Evolutionary conservation across 2,888 invertebrate genomes (phyloP).

Genomic region (Leptopilina myrica): DNA sequence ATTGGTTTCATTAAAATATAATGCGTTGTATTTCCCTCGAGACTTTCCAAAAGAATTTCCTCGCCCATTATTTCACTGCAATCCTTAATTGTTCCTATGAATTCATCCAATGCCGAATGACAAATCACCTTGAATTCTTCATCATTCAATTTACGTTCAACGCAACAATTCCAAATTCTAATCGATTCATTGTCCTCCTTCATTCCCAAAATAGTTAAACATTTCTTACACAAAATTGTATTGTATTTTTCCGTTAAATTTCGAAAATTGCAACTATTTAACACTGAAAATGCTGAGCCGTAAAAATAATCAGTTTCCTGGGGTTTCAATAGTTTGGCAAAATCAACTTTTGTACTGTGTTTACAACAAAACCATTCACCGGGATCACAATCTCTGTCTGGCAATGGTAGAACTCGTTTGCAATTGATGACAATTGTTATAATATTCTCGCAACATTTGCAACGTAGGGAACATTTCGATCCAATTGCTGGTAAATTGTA

Average conservation of each 20-base stretch:
- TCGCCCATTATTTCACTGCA: constrained; percentile 64
- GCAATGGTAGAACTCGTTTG: constrained; percentile 68
- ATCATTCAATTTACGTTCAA: constrained; percentile 60
- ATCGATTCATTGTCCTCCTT: constrained; percentile 58
- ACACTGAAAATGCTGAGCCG: constrained; percentile 63
- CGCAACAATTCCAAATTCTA: constrained; percentile 71
- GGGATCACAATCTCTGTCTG: constrained; percentile 68
- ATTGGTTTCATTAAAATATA: constrained; percentile 68
- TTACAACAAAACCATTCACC: constrained; percentile 74
- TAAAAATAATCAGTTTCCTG: constrained; percentile 69
- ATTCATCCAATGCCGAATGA: constrained; percentile 63
- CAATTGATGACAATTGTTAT: constrained; percentile 64
- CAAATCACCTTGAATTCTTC: constrained; percentile 37
- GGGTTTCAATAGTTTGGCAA: constrained; percentile 59
- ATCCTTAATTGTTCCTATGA: constrained; percentile 65
- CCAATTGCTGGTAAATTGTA: constrained; percentile 58
- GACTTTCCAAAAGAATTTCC: constrained; percentile 66
- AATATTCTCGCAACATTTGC: constrained; percentile 67
- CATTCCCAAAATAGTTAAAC: constrained; percentile 67
- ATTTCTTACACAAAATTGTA: constrained; percentile 67
- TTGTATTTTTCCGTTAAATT: constrained; percentile 60
- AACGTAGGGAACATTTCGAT: constrained; percentile 58
- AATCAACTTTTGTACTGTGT: constrained; percentile 57
- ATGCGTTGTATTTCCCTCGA: constrained; percentile 60
- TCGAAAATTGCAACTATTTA: constrained; percentile 62